phyloP scores from a whole-genome alignment of 2,888 invertebrate genomes.

The Cerastis rubricosa region DNA sequence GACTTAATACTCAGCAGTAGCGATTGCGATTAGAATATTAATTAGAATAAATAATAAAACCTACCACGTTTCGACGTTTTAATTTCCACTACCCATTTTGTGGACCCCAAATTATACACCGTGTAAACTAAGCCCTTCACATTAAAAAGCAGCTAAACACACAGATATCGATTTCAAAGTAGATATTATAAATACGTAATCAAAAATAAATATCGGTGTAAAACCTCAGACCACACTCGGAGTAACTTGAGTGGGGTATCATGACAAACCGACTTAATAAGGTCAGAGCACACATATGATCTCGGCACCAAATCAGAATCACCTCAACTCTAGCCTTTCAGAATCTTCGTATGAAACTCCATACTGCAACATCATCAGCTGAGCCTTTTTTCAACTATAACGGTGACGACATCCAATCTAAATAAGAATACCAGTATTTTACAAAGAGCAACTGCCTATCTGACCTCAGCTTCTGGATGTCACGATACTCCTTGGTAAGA shows the following conservation, averaged over 20 bases:
- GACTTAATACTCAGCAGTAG: neutral
- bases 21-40: neutral
- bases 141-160: constrained; percentile 49
- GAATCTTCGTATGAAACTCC: neutral
- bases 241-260: constrained; percentile 70
- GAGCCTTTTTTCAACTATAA: neutral
- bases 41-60: neutral
- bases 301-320: neutral
- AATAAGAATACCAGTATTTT: neutral
- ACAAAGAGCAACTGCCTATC: neutral
- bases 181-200: constrained; percentile 76
- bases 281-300: neutral
- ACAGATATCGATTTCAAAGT: constrained; percentile 75
- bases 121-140: constrained; percentile 20
- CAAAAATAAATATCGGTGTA: constrained; percentile 74
- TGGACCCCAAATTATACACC: constrained; percentile 16
- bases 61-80: neutral
- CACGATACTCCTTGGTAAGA: neutral
- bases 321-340: neutral
- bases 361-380: neutral
- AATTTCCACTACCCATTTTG: neutral
- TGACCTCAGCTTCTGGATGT: neutral
- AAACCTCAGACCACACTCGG: constrained; percentile 71
- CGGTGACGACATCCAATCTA: neutral
- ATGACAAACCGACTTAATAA: constrained; percentile 52